Percentiles rank a stretch among this genome's conserved stretches.
These are phyloP conservation scores for Laspeyria flexula DNA, from an alignment of 2,888 invertebrate genomes.

Conservation along the genomic window DNA sequence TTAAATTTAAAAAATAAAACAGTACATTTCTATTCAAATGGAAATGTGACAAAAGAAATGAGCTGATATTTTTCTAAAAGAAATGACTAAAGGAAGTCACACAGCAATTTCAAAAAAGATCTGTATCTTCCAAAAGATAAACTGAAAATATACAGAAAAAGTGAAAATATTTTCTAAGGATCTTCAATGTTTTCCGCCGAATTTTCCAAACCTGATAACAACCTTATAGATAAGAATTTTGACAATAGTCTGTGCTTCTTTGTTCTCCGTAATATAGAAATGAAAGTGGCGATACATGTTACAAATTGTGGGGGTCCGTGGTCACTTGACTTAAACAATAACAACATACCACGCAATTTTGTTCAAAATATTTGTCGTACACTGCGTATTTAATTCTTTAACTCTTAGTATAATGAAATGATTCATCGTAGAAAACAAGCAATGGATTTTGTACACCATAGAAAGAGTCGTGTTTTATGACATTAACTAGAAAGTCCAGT, in stretches of 20 bases:
- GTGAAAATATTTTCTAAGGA: neutral
- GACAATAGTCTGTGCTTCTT: slow-evolving; percentile 60
- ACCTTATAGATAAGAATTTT: slow-evolving; percentile 44
- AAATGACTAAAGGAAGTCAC: neutral
- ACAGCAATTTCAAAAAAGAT: neutral
- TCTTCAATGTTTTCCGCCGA: slow-evolving; percentile 18
- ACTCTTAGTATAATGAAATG: neutral
- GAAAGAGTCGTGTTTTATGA: neutral
- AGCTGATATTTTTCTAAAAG: neutral
- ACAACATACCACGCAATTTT: neutral
- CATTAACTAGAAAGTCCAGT: slow-evolving; percentile 20
- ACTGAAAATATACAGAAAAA: neutral
- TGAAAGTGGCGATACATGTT: slow-evolving; percentile 63
- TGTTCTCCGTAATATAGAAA: slow-evolving; percentile 56
- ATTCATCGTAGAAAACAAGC: neutral
- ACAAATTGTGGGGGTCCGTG: slow-evolving; percentile 58
- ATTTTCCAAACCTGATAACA: slow-evolving; percentile 31
- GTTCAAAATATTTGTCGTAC: neutral
- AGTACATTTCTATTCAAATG: no score
- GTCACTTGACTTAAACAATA: slow-evolving; percentile 21
- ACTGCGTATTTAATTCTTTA: slow-evolving; percentile 5
- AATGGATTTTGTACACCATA: slow-evolving; percentile 5
- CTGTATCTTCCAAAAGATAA: neutral
- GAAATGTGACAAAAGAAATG: neutral
- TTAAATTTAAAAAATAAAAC: no score